A percentile compares a stretch with the other conserved stretches of the same genome.
Evolutionary conservation across 2,113 vertebrate genomes (phyloP).

Genomic region (Xenus cinereus): DNA sequence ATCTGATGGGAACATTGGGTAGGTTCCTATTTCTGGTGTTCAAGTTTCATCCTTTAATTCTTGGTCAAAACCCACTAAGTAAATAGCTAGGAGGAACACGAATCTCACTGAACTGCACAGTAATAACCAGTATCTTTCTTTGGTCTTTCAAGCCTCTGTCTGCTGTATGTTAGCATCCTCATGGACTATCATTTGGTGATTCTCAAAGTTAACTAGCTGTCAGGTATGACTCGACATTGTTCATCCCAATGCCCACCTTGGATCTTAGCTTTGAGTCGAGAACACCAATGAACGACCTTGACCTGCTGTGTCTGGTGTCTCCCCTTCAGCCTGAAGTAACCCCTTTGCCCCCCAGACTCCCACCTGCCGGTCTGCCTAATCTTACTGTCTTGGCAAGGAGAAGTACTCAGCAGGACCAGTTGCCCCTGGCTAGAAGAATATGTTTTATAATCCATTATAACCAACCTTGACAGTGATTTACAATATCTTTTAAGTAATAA

Average conservation of each 20-base stretch:
- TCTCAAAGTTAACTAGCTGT: not conserved
- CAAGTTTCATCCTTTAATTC: not conserved
- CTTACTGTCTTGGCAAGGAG: not conserved
- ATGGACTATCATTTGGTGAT: not conserved
- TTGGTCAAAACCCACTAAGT: not conserved
- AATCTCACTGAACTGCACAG: not conserved
- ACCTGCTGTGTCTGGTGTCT: not conserved
- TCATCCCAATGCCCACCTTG: not conserved
- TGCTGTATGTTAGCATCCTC: not conserved
- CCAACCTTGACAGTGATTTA: not conserved
- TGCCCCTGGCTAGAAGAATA: not conserved
- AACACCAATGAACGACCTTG: not conserved
- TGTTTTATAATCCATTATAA: not conserved
- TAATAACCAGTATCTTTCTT: not conserved
- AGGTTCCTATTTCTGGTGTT: not conserved
- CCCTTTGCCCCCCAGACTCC: conserved; percentile 5
- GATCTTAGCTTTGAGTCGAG: not conserved
- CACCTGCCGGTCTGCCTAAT: conserved; percentile 10
- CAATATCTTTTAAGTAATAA: not conserved
- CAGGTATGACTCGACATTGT: not conserved
- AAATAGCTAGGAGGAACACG: not conserved
- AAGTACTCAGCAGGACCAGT: not conserved
- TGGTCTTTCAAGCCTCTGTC: not conserved
- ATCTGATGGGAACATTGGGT: not conserved
- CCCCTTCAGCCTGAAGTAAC: not conserved